Conservation (phyloP, 2,797 vertebrate genomes). For the Orientallactaga sibirica region DNA sequence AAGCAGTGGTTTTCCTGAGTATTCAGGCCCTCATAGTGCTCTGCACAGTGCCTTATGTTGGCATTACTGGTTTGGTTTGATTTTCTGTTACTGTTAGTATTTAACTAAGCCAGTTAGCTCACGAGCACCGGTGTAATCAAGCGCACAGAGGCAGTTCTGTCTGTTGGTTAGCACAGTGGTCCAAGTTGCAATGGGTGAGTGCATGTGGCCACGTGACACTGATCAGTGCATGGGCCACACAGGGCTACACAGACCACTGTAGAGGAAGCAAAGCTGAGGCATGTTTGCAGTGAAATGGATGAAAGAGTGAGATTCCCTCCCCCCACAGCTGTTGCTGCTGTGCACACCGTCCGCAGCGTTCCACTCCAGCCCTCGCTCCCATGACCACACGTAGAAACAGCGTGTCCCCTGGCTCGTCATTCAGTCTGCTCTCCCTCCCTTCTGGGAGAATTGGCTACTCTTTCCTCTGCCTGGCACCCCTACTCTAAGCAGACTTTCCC, state of each 20-base stretch:
- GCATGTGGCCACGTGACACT: accelerated
- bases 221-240: accelerated
- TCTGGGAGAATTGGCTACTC: not conserved
- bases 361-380: no score
- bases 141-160: not conserved
- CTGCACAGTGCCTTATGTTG: not conserved
- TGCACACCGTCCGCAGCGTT: accelerated
- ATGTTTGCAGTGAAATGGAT: no score
- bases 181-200: not conserved
- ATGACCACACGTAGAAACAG: accelerated
- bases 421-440: not conserved
- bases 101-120: not conserved
- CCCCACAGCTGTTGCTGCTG: not conserved
- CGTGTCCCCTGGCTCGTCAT: accelerated
- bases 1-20: not conserved
- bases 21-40: not conserved
- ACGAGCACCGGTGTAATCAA: not conserved
- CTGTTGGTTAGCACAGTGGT: not conserved
- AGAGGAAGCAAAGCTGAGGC: not conserved
- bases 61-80: not conserved
- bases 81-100: not conserved
- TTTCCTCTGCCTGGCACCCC: not conserved
- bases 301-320: not conserved
- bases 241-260: not conserved
- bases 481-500: not conserved